Evolutionary conservation across 2,113 vertebrate genomes (phyloP).

Genomic region (Elaphurus davidianus): DNA sequence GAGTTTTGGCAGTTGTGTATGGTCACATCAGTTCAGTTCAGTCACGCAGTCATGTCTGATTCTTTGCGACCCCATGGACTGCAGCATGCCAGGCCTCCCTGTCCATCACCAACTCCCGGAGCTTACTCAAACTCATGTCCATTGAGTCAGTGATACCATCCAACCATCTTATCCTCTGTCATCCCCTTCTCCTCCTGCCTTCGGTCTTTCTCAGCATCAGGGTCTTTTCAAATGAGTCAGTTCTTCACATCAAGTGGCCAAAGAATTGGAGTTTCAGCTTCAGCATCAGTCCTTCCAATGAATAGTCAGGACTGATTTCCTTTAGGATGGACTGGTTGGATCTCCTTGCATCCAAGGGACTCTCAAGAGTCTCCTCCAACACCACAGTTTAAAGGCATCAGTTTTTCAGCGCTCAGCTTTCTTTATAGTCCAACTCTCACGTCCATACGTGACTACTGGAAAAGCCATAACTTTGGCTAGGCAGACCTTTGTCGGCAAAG

Average conservation of each 20-base stretch:
- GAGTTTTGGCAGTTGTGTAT: not conserved
- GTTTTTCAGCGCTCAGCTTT: accelerated
- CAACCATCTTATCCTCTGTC: not conserved
- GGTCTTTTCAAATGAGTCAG: not conserved
- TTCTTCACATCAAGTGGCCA: not conserved
- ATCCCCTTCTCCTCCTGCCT: not conserved
- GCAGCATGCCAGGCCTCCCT: not conserved
- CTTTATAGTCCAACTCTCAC: not conserved
- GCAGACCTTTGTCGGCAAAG: not conserved
- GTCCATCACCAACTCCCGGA: not conserved
- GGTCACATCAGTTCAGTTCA: not conserved
- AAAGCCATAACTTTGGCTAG: not conserved
- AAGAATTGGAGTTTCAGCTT: not conserved
- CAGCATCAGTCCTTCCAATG: not conserved
- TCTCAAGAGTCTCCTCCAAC: not conserved
- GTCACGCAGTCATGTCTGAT: not conserved
- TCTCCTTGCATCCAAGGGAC: not conserved
- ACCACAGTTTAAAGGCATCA: not conserved
- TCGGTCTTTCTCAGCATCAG: not conserved
- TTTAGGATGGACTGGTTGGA: not conserved
- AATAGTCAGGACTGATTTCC: not conserved
- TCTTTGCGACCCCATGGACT: not conserved
- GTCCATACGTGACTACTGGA: not conserved
- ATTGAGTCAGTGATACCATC: not conserved
- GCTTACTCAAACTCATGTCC: not conserved